These are phyloP conservation scores for Rhagophthalmus giganteus DNA, from an alignment of 2,888 invertebrate genomes.

Conservation along the genomic window DNA sequence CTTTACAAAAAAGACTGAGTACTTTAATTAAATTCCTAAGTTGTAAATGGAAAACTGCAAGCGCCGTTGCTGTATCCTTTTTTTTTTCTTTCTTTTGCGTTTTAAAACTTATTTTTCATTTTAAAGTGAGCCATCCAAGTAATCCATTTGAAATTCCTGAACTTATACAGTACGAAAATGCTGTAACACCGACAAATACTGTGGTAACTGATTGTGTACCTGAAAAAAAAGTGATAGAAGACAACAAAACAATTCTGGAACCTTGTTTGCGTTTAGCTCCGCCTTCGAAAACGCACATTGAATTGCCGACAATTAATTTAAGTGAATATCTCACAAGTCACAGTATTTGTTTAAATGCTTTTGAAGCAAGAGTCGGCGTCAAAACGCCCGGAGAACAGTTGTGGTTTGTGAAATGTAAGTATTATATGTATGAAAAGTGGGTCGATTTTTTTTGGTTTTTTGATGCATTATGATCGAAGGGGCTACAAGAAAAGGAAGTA, in stretches of 20 bases:
- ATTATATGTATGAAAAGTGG: too few relatives aligned
- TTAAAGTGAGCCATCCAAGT: not conserved
- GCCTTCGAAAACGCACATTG: slow-evolving; percentile 65
- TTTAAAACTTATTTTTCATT: not conserved
- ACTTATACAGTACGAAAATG: slow-evolving; percentile 44
- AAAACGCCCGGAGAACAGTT: slow-evolving; percentile 58
- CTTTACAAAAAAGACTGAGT: slow-evolving; percentile 73
- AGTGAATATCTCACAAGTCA: slow-evolving; percentile 77
- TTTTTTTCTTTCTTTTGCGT: not conserved
- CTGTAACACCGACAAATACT: slow-evolving; percentile 40
- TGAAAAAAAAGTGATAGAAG: slow-evolving; percentile 31
- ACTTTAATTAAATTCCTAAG: slow-evolving; percentile 73
- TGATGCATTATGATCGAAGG: too few relatives aligned
- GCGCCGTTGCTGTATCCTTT: slow-evolving; percentile 65
- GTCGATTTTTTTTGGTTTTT: too few relatives aligned
- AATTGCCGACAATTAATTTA: slow-evolving; percentile 72
- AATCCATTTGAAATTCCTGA: slow-evolving; percentile 33
- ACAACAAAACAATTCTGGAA: slow-evolving; percentile 34
- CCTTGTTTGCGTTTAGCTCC: slow-evolving; percentile 55
- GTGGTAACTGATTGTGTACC: slow-evolving; percentile 38
- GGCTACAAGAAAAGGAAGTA: slow-evolving; percentile 52
- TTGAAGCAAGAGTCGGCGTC: slow-evolving; percentile 71
- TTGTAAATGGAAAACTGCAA: slow-evolving; percentile 72
- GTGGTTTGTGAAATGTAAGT: slow-evolving; percentile 38
- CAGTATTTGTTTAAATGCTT: slow-evolving; percentile 76